phyloP scores from a whole-genome alignment of 1,140 invertebrate genomes.

The Meloidogyne floridensis region DNA sequence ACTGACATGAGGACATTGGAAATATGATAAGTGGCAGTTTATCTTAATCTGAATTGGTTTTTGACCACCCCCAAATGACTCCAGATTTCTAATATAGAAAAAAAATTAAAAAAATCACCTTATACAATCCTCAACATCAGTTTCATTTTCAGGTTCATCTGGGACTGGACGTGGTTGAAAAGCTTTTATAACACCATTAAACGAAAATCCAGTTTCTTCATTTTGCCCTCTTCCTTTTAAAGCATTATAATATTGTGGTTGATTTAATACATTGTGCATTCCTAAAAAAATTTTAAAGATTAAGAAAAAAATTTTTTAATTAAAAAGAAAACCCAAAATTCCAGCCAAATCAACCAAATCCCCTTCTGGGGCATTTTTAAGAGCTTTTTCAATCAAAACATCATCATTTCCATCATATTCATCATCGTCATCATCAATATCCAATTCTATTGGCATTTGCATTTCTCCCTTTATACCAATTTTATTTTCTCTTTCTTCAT shows the following conservation, averaged over 20 bases:
- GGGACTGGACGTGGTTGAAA: slow-evolving; percentile 66
- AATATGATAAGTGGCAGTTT: too few species aligned
- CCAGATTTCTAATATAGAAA: slow-evolving; percentile 18
- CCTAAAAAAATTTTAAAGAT: slow-evolving; percentile 71
- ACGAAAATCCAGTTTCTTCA: slow-evolving; percentile 65
- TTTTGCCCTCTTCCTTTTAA: slow-evolving; percentile 66
- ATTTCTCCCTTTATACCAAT: slow-evolving; percentile 72
- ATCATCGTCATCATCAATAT: slow-evolving; percentile 6
- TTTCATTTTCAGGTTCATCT: slow-evolving; percentile 68
- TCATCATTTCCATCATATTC: slow-evolving; percentile 34
- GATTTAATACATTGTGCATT: slow-evolving; percentile 99
- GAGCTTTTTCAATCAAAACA: slow-evolving; percentile 76
- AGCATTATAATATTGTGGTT: slow-evolving; percentile 97
- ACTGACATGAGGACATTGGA: too few species aligned
- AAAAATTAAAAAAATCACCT: slow-evolving; percentile 50
- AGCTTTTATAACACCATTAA: slow-evolving; percentile 65
- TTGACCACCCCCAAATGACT: slow-evolving; percentile 22
- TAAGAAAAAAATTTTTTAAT: neutral
- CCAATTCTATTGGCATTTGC: slow-evolving; percentile 3
- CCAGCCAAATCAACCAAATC: slow-evolving; percentile 98
- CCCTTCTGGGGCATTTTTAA: slow-evolving; percentile 86
- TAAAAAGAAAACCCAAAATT: slow-evolving; percentile 67
- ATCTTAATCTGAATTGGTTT: neutral
- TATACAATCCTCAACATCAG: slow-evolving; percentile 68
- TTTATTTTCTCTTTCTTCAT: slow-evolving; percentile 57